Base-by-base conservation (phyloP, 2,797 vertebrate genomes). In the Leptoclinus maculatus region DNA sequence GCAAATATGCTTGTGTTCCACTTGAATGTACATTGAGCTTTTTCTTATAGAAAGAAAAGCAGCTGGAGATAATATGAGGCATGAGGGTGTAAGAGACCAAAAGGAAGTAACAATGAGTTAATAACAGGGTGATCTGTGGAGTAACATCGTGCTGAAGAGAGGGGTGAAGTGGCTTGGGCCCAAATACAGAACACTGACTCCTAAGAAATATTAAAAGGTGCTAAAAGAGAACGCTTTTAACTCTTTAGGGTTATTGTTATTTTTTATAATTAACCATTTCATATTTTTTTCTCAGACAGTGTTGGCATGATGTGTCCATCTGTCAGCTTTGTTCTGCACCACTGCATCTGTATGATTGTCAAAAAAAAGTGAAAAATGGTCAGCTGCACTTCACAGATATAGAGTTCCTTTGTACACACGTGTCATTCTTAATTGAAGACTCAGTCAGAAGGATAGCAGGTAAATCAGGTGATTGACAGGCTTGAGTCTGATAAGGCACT, bases 1-100 rank as follows among this genome's bases (percentile, higher is more conserved):
- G 85, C 71, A 87, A 86, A 89, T 88, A 91, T 83, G 85, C 83
- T 83, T 49, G 23, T 79, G 62, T 87, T 87, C 91, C 92, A 93
- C 92, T 94, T 90, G 84, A 94, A 91, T 83, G 87, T 91, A 92
- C 86, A 91, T 85, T 83, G 86, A 91, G 89, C 71, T 85, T 91
- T 90, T 93, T 89, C 79, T 82, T 91, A 83, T 89, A 83, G 85
- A 90, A 85, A 91, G 74, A 88, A 84, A 87, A 83, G 79, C 87
- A 90, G 89, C 66, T 73, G 76, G 83, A 77, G 86, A 93, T 93
- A 94, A 95, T 88, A 68, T 81, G 80, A 90, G 54, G 54, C 74
- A 86, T 78, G 68, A 88, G 92, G 80, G 86, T 87, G 86, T 88
- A 47, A 78, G 71, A 74, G 65, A 86, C 68, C 60, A 76, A 72